Base-by-base conservation (phyloP, 2,888 invertebrate genomes). In the Hemithea aestivaria region DNA sequence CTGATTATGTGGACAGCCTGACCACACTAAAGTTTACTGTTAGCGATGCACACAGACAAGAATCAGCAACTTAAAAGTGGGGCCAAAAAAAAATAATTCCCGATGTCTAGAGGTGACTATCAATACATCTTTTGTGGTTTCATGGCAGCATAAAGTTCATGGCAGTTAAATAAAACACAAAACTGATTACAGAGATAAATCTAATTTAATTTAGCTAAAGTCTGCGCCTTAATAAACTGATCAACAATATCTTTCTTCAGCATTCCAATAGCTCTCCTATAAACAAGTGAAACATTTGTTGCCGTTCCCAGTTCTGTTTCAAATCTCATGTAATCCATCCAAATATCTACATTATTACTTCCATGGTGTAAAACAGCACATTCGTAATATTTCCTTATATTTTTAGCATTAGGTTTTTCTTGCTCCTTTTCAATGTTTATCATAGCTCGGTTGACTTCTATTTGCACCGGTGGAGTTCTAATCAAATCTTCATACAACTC, bases 261-360 rank as follows among this genome's bases (percentile, higher is more conserved):
- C 1, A 79, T 84, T 45, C 88, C 87, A 26, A 91, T 73, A 11
- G 94, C 94, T 62, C 91, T 88, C 53, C 89, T 88, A 51, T 91
- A 90, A 20, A 94, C 73, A 1, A 79, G 66, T 0, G 88, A 78
- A 20, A 90, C 84, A 40, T 77, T 81, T 50, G 89, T 87, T 0
- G 89, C 75, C 45, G 90, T 89, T 2, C 92, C 91, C 51, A 85
- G 73, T 48, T 89, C 85, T 42, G 89, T 87, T 83, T 94, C 94
- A 72, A 94, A 93, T 43, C 87, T 80, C 34, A 94, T 89, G 58
- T 91, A 93, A 55, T 93, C 89, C 51, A 93, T 82, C 95, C 95
- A 96, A 8, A 94, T 81, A 45, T 91, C 89, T 2, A 89, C 77
- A 63, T 90, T 89, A 2, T 78, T 81, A 53, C 83, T 83, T 0